Conservation (phyloP, 1,140 invertebrate genomes). For the Trichonephila inaurata region DNA sequence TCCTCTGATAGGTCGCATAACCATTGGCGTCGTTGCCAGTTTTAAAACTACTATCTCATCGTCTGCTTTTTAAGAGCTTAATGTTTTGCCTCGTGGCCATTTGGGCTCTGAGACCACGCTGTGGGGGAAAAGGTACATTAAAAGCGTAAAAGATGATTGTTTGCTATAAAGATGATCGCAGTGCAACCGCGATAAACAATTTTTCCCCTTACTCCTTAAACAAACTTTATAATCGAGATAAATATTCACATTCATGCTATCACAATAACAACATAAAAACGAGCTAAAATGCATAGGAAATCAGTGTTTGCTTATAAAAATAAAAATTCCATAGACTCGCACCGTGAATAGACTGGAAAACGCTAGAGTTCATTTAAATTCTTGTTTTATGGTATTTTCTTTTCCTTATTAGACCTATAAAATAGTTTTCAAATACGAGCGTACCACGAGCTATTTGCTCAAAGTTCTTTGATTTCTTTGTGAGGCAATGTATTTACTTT, state of each 20-base stretch:
- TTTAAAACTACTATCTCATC: slow-evolving; percentile 71
- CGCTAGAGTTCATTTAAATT: slow-evolving; percentile 56
- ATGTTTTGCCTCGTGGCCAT: slow-evolving; percentile 68
- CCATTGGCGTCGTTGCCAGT: slow-evolving; percentile 40
- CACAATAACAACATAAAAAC: slow-evolving; percentile 70
- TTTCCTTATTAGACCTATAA: slow-evolving; percentile 63
- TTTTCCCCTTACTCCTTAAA: slow-evolving; percentile 59
- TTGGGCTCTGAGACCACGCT: neutral
- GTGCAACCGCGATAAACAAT: slow-evolving; percentile 68
- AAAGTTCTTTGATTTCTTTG: slow-evolving; percentile 39
- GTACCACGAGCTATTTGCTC: neutral
- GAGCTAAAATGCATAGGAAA: slow-evolving; percentile 43
- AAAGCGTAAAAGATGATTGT: slow-evolving; percentile 75
- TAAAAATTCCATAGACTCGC: slow-evolving; percentile 27
- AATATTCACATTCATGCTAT: slow-evolving; percentile 69
- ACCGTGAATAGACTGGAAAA: slow-evolving; percentile 61
- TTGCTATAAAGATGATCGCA: slow-evolving; percentile 71
- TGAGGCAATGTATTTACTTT: slow-evolving; percentile 20
- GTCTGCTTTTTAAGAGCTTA: slow-evolving; percentile 71
- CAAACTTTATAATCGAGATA: slow-evolving; percentile 76
- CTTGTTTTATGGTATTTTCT: slow-evolving; percentile 60
- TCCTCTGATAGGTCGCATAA: slow-evolving; percentile 70
- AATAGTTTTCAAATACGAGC: slow-evolving; percentile 52
- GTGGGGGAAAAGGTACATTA: slow-evolving; percentile 62
- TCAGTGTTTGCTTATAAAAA: slow-evolving; percentile 71